Base-by-base conservation (phyloP, 2,888 invertebrate species). In the Iphiclides podalirius region DNA sequence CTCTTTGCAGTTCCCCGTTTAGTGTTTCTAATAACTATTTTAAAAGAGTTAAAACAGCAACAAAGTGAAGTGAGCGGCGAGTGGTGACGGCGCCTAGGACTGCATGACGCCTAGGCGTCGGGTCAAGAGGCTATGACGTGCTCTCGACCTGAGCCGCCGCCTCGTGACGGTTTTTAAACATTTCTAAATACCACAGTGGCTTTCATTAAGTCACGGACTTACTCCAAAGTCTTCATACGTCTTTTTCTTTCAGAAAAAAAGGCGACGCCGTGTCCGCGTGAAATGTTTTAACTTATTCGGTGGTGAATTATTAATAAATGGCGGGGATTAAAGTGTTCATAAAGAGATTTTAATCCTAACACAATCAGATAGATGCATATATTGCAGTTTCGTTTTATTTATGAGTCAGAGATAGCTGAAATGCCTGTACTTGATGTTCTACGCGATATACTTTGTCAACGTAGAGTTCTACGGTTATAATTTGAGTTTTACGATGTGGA, bases 81-180 rank as follows among this genome's bases (percentile, higher is more conserved):
- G 56, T 52, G 56, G 31, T 12, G 50, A 39, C 34, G 26, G 45
- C 39, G 38, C 38, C 38, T 38, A 14, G 37, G 38, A 38, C 55
- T 52, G 31, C 38, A 38, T 61, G 60, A 52, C 63, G 67, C 63
- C 53, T 54, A 47, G 52, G 49, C 54, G 43, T 3, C 68, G 57
- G 83, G 86, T 87, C 85, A 86, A 86, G 85, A 61, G 79, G 73
- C 70, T 74, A 70, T 75, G 78, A 77, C 75, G 76, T 58, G 65
- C 72, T 59, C 85, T 86, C 79, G 79, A 85, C 83, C 78, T 67
- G 66, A 52, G 58, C 68, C 66, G 61, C 70, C 70, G 72, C 70
- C 75, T 74, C 70, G 69, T 70, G 71, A 67, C 68, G 69, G 66
- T 72, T 79, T 84, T 79, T 76, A 79, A 79, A 78, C 71, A 72